A percentile compares a stretch with the other conserved stretches of the same genome.
Evolutionary conservation across 1,140 invertebrate species (phyloP).

Genomic region (Orchesella cincta): DNA sequence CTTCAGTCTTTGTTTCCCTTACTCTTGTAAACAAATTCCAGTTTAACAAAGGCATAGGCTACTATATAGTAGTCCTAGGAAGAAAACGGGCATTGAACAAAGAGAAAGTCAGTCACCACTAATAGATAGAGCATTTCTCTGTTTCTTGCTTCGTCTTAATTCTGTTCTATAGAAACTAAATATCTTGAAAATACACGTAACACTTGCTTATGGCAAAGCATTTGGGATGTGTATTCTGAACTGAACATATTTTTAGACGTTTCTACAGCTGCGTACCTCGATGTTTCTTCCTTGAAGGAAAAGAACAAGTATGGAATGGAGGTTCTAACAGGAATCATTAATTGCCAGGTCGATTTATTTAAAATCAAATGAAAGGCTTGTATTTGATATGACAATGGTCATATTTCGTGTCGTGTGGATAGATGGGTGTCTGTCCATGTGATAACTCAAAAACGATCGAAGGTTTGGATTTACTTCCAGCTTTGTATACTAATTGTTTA

Average conservation of each 20-base stretch:
- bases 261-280: not conserved
- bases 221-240: not conserved
- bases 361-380: no score
- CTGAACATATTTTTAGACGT: not conserved
- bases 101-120: not conserved
- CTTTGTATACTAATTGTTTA: no score
- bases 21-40: not conserved
- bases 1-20: not conserved
- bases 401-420: no score
- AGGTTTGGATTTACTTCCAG: no score
- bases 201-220: not conserved
- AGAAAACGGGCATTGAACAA: not conserved
- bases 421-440: no score
- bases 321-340: constrained; percentile 15
- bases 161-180: not conserved
- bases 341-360: constrained; percentile 29
- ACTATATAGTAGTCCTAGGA: no score
- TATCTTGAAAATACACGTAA: not conserved
- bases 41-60: not conserved
- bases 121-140: not conserved
- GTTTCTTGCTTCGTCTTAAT: not conserved
- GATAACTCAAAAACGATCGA: no score
- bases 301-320: not conserved
- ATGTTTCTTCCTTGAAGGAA: not conserved
- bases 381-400: no score